Percentiles rank a stretch among this genome's conserved stretches.
Evolutionary conservation across 2,797 vertebrate species (phyloP).

Genomic region (Anniella stebbinsi): DNA sequence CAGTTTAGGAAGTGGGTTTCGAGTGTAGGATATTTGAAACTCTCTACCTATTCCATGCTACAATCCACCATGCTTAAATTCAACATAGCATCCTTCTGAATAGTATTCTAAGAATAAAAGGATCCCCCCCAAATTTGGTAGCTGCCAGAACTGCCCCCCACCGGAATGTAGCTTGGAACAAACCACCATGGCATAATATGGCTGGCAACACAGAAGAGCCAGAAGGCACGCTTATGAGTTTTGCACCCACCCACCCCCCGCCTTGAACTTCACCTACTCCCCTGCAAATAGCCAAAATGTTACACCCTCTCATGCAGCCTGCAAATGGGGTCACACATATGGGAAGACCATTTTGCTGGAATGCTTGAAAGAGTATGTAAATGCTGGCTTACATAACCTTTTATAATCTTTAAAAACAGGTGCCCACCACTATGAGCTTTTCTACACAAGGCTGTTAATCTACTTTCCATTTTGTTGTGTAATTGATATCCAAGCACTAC

Average conservation of each 20-base stretch:
- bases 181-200: neutral
- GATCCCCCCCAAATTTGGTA: neutral
- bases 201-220: neutral
- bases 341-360: neutral
- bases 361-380: neutral
- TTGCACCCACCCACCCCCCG: too few relatives aligned
- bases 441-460: too few relatives aligned
- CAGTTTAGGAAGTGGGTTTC: neutral
- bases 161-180: neutral
- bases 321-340: neutral
- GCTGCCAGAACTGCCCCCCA: neutral
- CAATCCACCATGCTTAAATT: neutral
- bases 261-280: neutral
- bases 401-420: neutral
- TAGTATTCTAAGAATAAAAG: neutral
- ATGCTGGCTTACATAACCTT: neutral
- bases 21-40: neutral
- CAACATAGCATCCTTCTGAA: neutral
- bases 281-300: neutral
- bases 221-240: neutral
- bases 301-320: neutral
- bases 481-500: too few relatives aligned
- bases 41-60: neutral
- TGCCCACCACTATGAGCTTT: neutral
- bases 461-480: too few relatives aligned